Evolutionary conservation across 2,888 invertebrate genomes (phyloP), one percentile per base, ranked within the genome.

Genomic region (Allolobophora icterica): DNA sequence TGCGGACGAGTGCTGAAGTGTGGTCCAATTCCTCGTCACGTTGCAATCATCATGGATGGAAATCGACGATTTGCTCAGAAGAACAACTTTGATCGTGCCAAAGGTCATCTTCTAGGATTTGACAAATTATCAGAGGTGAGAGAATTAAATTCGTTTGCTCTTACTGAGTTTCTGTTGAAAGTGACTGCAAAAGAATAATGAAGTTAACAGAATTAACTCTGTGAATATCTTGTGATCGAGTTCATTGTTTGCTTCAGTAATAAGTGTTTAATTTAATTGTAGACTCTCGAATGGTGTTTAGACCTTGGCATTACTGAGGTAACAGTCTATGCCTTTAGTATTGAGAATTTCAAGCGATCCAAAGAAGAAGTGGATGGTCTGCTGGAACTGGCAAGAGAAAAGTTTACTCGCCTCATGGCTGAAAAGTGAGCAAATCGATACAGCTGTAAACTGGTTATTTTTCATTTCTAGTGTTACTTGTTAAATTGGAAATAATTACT

Each of bases 11-110:
- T 99, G 19, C 96, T 98, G 38, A 97, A 97, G 95, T 96, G 97
- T 83, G 98, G 98, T 6, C 96, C 97, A 52, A 96, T 99, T 92
- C 99, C 99, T 0, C 96, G 97, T 92, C 99, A 99, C 95, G 96
- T 99, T 93, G 99, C 99, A 1, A 97, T 99, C 94, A 99, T 99
- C 92, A 99, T 99, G 99, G 99, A 99, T 96, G 99, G 99, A 15
- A 99, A 99, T 95, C 96, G 99, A 91, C 96, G 99, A 91, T 99
- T 97, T 96, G 99, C 99, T 0, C 97, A 96, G 93, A 98, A 97
- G 94, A 96, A 97, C 89, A 96, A 97, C 89, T 96, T 98, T 0
- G 96, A 97, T 21, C 97, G 97, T 94, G 96, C 97, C 90, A 97
- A 97, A 93, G 98, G 99, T 0, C 99, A 99, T 95, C 93, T 95